These are phyloP conservation scores for Siniperca scherzeri DNA, from an alignment of 2,797 vertebrate species.

Conservation along the genomic window DNA sequence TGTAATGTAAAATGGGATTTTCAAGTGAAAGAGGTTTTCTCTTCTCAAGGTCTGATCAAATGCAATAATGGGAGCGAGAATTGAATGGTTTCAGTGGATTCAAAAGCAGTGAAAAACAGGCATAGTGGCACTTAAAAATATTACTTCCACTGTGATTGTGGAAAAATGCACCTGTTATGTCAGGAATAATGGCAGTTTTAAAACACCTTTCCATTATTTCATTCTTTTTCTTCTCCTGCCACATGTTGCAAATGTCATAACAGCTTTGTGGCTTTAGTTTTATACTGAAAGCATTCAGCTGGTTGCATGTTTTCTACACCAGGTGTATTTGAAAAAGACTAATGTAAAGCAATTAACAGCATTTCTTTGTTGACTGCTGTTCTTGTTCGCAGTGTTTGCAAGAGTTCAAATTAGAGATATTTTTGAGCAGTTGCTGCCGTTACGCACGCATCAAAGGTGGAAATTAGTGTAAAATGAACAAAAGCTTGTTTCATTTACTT, in stretches of 20 bases:
- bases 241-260: background rate
- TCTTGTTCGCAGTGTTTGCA: background rate
- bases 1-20: slow-evolving; percentile 15
- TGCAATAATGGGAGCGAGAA: slow-evolving; percentile 27
- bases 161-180: slow-evolving; percentile 38
- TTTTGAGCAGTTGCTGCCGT: background rate
- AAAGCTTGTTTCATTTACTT: slow-evolving; percentile 50
- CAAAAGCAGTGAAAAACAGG: slow-evolving; percentile 37
- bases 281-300: background rate
- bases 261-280: slow-evolving; percentile 33
- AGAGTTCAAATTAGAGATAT: background rate
- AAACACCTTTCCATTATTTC: slow-evolving; percentile 23
- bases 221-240: background rate
- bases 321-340: slow-evolving; percentile 12
- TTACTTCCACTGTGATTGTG: slow-evolving; percentile 36
- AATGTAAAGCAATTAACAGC: slow-evolving; percentile 21
- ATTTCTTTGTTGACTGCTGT: background rate
- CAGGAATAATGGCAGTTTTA: slow-evolving; percentile 27
- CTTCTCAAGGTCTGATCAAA: slow-evolving; percentile 51
- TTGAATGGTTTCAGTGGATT: slow-evolving; percentile 52
- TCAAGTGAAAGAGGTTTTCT: slow-evolving; percentile 30
- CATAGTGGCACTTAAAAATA: slow-evolving; percentile 51
- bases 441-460: background rate
- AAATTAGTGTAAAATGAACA: slow-evolving; percentile 39
- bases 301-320: background rate